phyloP scores from a whole-genome alignment of 2,888 invertebrate species.

The Galeruca laticollis region DNA sequence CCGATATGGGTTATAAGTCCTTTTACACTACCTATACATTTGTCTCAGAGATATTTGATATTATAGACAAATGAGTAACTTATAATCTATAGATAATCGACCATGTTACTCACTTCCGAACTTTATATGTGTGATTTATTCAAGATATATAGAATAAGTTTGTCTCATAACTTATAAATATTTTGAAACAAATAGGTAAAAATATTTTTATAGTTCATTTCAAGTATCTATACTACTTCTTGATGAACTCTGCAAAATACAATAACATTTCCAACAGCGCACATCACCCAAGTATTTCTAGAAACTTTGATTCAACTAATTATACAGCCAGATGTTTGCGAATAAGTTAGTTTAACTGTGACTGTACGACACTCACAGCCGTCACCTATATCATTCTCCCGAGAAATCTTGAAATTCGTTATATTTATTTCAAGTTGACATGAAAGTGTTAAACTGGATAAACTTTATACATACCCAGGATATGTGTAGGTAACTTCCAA shows the following conservation, averaged over 20 bases:
- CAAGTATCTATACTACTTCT: background rate
- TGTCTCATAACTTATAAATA: no score
- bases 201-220: no score
- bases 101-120: no score
- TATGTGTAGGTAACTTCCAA: background rate
- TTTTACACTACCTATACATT: no score
- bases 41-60: no score
- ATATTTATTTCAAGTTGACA: conserved; percentile 28
- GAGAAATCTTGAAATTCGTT: conserved; percentile 23
- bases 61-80: no score
- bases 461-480: conserved; percentile 4
- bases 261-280: background rate
- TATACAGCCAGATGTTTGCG: conserved; percentile 49
- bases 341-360: conserved; percentile 51
- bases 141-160: no score
- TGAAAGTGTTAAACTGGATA: conserved; percentile 18
- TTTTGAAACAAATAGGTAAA: no score
- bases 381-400: conserved; percentile 49
- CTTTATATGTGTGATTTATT: no score
- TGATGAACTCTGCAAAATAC: background rate
- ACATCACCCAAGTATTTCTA: conserved; percentile 26
- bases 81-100: no score
- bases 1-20: no score
- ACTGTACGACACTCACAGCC: conserved; percentile 52
- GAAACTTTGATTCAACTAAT: conserved; percentile 48